phyloP scores from a whole-genome alignment of 53 echinoderm and acorn worm genomes.

The Pentamera pediparva region DNA sequence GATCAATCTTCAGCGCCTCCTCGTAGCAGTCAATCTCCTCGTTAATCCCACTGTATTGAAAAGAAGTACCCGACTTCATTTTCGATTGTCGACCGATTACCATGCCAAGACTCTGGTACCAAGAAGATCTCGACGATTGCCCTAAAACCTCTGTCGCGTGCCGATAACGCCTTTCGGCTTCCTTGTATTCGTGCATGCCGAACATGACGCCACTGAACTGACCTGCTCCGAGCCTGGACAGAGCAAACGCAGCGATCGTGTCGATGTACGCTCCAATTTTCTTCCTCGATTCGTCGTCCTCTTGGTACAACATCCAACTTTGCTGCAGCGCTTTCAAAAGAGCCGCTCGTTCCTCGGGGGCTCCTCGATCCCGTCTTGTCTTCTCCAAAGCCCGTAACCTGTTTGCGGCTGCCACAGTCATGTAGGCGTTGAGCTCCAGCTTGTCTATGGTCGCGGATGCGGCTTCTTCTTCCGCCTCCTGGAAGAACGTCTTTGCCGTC shows the following conservation, averaged over 20 bases:
- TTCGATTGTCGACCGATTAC: neutral
- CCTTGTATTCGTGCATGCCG: constrained; percentile 3
- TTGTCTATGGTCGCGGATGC: neutral
- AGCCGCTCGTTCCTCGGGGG: neutral
- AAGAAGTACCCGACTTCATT: too few species aligned
- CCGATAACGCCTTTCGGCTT: neutral
- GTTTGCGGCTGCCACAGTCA: neutral
- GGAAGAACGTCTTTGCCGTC: neutral
- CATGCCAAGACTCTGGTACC: neutral
- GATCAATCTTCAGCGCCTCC: neutral
- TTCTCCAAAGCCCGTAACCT: neutral
- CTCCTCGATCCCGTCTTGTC: neutral
- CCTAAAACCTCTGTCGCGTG: neutral
- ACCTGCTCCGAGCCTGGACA: neutral
- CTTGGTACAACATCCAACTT: neutral
- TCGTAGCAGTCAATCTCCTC: neutral
- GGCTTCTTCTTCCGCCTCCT: constrained; percentile 2
- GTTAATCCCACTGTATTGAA: neutral
- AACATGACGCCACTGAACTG: too few species aligned
- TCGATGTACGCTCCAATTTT: neutral
- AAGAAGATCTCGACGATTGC: neutral
- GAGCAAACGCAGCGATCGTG: neutral
- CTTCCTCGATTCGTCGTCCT: too few species aligned
- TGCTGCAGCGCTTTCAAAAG: neutral
- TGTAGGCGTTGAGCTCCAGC: neutral